Conservation (phyloP, 2,888 invertebrate species). For the Gastrophysa polygoni region DNA sequence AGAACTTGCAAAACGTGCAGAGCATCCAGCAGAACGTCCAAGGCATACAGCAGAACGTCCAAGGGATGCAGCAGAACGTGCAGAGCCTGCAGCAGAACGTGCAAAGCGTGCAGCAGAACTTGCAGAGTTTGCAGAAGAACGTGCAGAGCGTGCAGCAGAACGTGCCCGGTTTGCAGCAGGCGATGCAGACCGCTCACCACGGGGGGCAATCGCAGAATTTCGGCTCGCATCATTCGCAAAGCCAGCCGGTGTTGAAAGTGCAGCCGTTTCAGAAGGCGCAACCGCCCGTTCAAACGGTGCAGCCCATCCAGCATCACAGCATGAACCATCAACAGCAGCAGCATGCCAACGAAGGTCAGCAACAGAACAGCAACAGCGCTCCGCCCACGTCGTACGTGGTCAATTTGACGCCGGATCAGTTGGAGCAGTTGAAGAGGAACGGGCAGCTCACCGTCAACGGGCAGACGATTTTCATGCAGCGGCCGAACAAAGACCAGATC, state of each 20-base stretch:
- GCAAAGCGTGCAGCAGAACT: constrained; percentile 26
- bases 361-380: constrained; percentile 40
- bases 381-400: constrained; percentile 57
- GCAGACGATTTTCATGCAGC: constrained; percentile 58
- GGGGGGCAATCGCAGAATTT: constrained; percentile 29
- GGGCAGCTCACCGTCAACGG: constrained; percentile 58
- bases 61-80: constrained; percentile 32
- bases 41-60: constrained; percentile 29
- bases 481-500: constrained; percentile 47
- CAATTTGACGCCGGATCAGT: constrained; percentile 57
- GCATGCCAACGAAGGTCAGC: constrained; percentile 27
- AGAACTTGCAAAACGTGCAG: constrained; percentile 33
- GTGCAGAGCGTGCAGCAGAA: constrained; percentile 36
- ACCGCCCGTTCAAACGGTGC: constrained; percentile 56
- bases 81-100: constrained; percentile 37
- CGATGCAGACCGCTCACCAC: constrained; percentile 33
- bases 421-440: constrained; percentile 57
- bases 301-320: constrained; percentile 48
- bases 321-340: constrained; percentile 36
- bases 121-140: constrained; percentile 32
- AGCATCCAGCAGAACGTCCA: constrained; percentile 32
- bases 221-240: constrained; percentile 40
- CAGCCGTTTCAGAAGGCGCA: constrained; percentile 57
- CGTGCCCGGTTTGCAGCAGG: constrained; percentile 32
- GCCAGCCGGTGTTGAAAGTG: constrained; percentile 50